Percentiles rank a stretch among this genome's conserved stretches.
phyloP scores from a whole-genome alignment of 2,797 vertebrate species.

The Diglossa cyanea region DNA sequence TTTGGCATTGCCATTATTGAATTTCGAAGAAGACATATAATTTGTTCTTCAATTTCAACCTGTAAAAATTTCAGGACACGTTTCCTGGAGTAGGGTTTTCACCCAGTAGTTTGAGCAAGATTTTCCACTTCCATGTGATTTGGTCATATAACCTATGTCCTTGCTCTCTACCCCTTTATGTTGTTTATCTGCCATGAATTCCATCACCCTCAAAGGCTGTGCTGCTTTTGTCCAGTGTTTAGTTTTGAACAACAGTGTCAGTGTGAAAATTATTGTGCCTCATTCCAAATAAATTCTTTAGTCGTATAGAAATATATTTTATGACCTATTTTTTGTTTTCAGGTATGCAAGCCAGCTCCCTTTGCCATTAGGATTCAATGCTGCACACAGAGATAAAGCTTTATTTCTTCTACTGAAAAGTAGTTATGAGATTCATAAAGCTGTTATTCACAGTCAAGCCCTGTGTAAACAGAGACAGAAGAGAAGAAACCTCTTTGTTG shows the following conservation, averaged over 20 bases:
- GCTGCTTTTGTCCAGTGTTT: background rate
- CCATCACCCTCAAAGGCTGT: background rate
- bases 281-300: background rate
- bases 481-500: slow-evolving; percentile 53
- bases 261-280: background rate
- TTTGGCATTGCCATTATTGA: background rate
- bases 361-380: background rate
- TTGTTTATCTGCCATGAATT: background rate
- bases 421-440: slow-evolving; percentile 54
- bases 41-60: background rate
- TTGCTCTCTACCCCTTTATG: background rate
- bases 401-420: background rate
- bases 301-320: background rate
- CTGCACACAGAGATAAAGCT: background rate
- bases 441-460: slow-evolving; percentile 44
- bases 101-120: background rate
- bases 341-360: background rate
- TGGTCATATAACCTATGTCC: background rate
- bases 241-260: background rate
- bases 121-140: background rate
- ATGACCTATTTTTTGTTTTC: background rate
- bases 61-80: background rate
- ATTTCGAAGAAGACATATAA: background rate
- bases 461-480: slow-evolving; percentile 42
- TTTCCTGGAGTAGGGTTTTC: background rate